These are phyloP conservation scores for Andrena flavipes DNA, from an alignment of 2,888 invertebrate genomes.

Conservation along the genomic window DNA sequence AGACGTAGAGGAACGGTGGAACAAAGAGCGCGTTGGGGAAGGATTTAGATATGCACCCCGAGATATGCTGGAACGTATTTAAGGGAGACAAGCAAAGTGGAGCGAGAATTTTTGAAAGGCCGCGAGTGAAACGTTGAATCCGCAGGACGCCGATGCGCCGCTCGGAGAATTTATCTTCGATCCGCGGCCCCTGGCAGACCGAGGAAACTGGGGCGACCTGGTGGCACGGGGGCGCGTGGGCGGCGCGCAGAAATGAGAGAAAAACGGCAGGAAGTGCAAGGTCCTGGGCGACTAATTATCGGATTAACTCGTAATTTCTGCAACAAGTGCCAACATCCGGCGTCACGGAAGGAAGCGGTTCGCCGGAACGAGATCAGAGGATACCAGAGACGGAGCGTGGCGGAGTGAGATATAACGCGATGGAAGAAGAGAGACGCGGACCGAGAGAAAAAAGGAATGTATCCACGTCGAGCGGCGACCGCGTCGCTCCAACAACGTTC, in stretches of 20 bases:
- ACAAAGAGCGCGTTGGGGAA: not conserved
- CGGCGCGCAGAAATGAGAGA: not conserved
- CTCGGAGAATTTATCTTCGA: slow-evolving; percentile 1
- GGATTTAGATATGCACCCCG: not conserved
- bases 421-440: not conserved
- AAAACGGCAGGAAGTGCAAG: slow-evolving; percentile 46
- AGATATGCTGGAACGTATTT: not conserved
- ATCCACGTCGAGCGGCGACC: slow-evolving; percentile 2
- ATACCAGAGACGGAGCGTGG: not conserved
- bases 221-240: not conserved
- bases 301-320: slow-evolving; percentile 67
- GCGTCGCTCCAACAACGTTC: slow-evolving; percentile 6
- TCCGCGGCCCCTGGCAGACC: slow-evolving; percentile 18
- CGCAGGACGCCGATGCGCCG: not conserved
- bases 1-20: too few species aligned
- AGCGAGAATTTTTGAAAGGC: slow-evolving; percentile 6
- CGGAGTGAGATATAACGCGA: not conserved
- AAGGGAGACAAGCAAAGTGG: not conserved
- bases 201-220: slow-evolving; percentile 2
- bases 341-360: slow-evolving; percentile 47
- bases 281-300: slow-evolving; percentile 60
- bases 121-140: not conserved
- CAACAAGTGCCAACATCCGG: slow-evolving; percentile 71
- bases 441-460: not conserved
- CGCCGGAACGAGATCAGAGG: slow-evolving; percentile 24